These are phyloP conservation scores for Glaucopsyche alexis DNA, from an alignment of 2,888 invertebrate species.

Conservation along the genomic window DNA sequence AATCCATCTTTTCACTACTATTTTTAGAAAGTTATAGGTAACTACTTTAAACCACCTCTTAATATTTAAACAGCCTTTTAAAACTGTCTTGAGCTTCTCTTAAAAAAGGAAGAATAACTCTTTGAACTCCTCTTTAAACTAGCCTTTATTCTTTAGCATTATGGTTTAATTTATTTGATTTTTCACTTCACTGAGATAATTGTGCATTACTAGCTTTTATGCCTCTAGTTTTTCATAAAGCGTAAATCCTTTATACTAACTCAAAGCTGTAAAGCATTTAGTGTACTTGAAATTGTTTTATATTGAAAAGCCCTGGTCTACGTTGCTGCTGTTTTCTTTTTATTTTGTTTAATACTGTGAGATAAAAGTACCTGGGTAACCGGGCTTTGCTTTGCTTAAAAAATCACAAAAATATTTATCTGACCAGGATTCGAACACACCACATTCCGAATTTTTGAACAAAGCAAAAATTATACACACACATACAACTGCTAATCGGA, in stretches of 20 bases:
- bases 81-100: not conserved
- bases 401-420: no score
- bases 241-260: not conserved
- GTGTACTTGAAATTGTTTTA: conserved; percentile 14
- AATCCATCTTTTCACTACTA: no score
- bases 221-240: conserved; percentile 12
- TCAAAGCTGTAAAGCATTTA: conserved; percentile 15
- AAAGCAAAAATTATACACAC: no score
- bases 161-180: conserved; percentile 20
- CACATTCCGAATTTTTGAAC: no score
- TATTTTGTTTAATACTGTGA: not conserved
- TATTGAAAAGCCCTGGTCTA: not conserved
- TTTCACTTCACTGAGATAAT: conserved; percentile 22
- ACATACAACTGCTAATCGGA: no score
- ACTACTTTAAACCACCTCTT: not conserved
- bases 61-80: not conserved
- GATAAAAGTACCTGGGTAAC: no score
- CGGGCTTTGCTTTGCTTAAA: no score
- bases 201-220: conserved; percentile 20
- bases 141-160: not conserved
- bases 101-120: not conserved
- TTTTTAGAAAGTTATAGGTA: no score
- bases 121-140: not conserved
- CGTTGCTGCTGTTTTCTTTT: not conserved
- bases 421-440: not conserved